Evolutionary conservation across 2,888 invertebrate species (phyloP), one percentile per base, ranked within the genome.

Genomic region (Nyleta sp.): DNA sequence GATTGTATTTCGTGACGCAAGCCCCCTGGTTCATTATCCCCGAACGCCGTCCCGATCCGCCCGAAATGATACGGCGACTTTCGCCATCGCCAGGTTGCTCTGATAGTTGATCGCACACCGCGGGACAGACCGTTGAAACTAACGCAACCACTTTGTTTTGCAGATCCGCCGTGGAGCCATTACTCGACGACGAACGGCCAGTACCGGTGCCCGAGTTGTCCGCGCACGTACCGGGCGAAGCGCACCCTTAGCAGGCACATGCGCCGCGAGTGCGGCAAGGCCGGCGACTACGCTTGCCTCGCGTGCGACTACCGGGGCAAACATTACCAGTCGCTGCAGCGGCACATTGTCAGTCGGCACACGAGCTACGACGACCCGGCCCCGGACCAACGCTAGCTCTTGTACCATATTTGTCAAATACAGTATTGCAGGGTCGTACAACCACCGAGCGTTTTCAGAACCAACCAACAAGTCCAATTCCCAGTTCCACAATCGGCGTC

Each of bases 301-400:
- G 15, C n/a, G 20, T 80, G 76, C 62, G 48, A 65, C 18, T 80
- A 76, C 33, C 55, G 79, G 8, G 79, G 67, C 24, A 80, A 79
- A 68, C 79, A 79, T n/a, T 52, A 24, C 20, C 79, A 79, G 22
- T 17, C 79, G 6, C 33, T 79, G n/a, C 62, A 64, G 20, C 75
- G 75, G 7, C 79, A 79, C 42, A 42, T 75, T 15, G 52, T 11
- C 35, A 67, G 75, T 18, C 71, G 57, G 1, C 79, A 79, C 17
- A 24, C 48, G 52, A 50, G 18, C 28, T 53, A 59, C 35, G 35
- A 42, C n/a, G 38, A 24, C 6, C 13, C 6, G 18, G 17, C 6
- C 17, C 5, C 1, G 15, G 22, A 17, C 10, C 18, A 52, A 0
- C 18, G 15, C 22, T 33, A 65, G 18, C n/a, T 10, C n/a, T 10